Evolutionary conservation across 2,113 vertebrate species (phyloP), one percentile per base, ranked within the genome.

Genomic region (Amblyornis subalaris): DNA sequence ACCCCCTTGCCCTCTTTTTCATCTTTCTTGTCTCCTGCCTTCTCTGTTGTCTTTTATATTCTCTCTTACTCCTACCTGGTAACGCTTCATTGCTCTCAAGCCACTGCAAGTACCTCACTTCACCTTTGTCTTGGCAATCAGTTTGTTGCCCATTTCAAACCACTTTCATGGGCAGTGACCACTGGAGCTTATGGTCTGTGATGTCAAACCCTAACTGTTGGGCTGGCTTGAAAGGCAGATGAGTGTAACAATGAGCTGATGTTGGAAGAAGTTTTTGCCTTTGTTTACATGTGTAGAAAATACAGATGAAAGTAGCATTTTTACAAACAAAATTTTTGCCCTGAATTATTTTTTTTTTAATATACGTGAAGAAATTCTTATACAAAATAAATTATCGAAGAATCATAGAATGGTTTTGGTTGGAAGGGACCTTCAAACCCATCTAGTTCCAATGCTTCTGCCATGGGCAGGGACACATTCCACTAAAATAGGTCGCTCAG

Each of bases 1-100:
- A 95, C 62, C 66, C 60, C 24, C 85, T 73, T 95, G 96, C 88
- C 92, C 95, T 95, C 75, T 93, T 96, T 94, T 95, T 93, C 92
- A 90, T 96, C 96, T 96, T 94, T 96, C 75, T 73, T 83, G 90
- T 91, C 85, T 93, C 42, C 42, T 58, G 47, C 67, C 47, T 93
- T 89, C 29, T 77, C 50, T 0, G 0, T 48, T 94, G 92, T 94
- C 88, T 88, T 95, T 93, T 90, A 73, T 94, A 88, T 88, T 95
- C 90, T 90, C 72, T 50, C 95, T 95, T 88, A 80, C 70, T 85
- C 70, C 47, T 90, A 58, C 50, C 85, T 66, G 82, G 85, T 83
- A 88, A 93, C 4, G 47, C 75, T 90, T 93, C 85, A 83, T 58
- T 85, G 74, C 75, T 73, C 74, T 88, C 71, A 86, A 89, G 60